Percentiles rank a stretch among this genome's conserved stretches.
These are phyloP conservation scores for Hepsetus odoe DNA, from an alignment of 2,113 vertebrate genomes.

Conservation along the genomic window DNA sequence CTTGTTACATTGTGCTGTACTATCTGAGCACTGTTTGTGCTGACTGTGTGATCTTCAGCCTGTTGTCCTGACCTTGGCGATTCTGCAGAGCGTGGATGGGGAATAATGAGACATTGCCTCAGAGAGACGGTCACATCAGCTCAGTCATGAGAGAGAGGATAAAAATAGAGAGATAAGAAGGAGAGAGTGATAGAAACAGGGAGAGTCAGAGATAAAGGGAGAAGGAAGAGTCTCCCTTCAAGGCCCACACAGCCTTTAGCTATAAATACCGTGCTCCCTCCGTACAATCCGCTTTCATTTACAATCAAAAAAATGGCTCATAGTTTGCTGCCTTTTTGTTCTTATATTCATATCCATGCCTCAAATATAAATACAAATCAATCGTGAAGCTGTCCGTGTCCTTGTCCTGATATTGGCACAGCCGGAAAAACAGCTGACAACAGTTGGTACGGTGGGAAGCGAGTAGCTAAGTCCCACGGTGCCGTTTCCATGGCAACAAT, in stretches of 20 bases:
- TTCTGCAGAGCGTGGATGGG: slow-evolving; percentile 55
- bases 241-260: background rate
- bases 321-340: background rate
- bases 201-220: background rate
- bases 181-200: background rate
- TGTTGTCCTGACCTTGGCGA: slow-evolving; percentile 64
- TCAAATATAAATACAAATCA: background rate
- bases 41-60: slow-evolving; percentile 50
- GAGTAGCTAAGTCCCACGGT: slow-evolving; percentile 68
- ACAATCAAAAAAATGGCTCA: background rate
- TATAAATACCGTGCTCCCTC: background rate
- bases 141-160: slow-evolving; percentile 19
- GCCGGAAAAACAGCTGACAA: slow-evolving; percentile 54
- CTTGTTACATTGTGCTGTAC: background rate
- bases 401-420: slow-evolving; percentile 8
- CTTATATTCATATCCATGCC: background rate
- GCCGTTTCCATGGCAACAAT: slow-evolving; percentile 74
- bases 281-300: background rate
- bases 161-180: background rate
- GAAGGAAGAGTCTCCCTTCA: slow-evolving; percentile 1
- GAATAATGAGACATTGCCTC: slow-evolving; percentile 61
- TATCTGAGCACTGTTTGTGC: slow-evolving; percentile 34
- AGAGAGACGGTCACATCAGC: slow-evolving; percentile 7
- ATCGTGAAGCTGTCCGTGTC: background rate
- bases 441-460: slow-evolving; percentile 72